Conservation (phyloP, 2,888 invertebrate species). For the Teinopalpus imperialis region DNA sequence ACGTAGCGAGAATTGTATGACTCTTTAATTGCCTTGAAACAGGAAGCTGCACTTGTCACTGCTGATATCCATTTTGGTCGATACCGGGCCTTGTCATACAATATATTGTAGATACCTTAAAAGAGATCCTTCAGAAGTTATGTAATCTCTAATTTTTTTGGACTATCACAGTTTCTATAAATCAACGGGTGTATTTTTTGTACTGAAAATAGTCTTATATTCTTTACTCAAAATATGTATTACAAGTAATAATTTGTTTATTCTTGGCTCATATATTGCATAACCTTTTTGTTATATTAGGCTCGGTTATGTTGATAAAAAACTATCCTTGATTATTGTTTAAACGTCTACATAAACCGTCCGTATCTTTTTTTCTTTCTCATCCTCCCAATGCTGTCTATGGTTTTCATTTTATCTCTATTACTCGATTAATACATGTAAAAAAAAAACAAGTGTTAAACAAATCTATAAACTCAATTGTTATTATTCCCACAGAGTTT, state of each 20-base stretch:
- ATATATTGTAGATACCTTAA: not conserved
- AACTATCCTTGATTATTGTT: constrained; percentile 4
- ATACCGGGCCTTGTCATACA: constrained; percentile 33
- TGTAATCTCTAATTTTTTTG: not conserved
- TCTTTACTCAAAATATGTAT: no score
- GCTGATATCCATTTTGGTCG: no score
- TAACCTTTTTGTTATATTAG: not conserved
- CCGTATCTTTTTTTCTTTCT: constrained; percentile 16
- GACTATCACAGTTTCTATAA: no score
- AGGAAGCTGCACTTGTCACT: no score
- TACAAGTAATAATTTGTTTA: no score
- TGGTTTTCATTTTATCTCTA: constrained; percentile 22
- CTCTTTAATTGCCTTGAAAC: no score
- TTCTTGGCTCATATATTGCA: not conserved
- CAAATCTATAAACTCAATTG: constrained; percentile 53
- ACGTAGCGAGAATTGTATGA: no score
- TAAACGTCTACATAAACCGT: constrained; percentile 22
- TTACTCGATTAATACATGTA: constrained; percentile 28
- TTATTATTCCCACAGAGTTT: constrained; percentile 60
- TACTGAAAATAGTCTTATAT: no score
- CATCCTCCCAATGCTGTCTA: not conserved
- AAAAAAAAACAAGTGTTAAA: constrained; percentile 28
- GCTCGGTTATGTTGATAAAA: constrained; percentile 11
- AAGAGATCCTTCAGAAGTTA: not conserved
- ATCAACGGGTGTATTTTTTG: no score